Base-by-base conservation (phyloP, 2,888 invertebrate species). In the Amiota communis region DNA sequence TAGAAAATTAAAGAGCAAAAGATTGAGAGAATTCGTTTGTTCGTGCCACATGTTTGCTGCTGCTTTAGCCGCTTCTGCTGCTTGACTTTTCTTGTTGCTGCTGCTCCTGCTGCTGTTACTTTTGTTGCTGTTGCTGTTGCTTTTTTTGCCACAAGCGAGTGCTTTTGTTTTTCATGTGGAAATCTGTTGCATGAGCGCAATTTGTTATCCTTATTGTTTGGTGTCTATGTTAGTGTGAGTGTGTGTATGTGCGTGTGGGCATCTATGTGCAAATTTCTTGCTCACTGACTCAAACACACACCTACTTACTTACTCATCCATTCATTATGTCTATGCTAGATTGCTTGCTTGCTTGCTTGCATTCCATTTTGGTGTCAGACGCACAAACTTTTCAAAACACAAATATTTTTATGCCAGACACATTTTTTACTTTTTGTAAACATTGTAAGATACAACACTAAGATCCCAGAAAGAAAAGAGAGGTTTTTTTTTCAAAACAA, bases 111-210 rank as follows among this genome's bases (percentile, higher is more conserved):
- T 49, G 23, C n/a, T 59, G 59, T 20, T 57, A 10, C 20, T 11
- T 15, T 15, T 59, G 59, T 47, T 71, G 65, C 15, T 74, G 23
- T 56, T 71, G n/a, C 23, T 48, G 13, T n/a, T 72, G 47, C 23
- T 49, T 2, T 6, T 51, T 67, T 20, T 11, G 47, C 46, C n/a
- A 65, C 4, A 36, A 64, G 56, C 59, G 49, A 73, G 53, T 72
- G 23, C 71, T 72, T 73, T 20, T 74, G 72, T 73, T 79, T 76
- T 78, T 79, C 79, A 23, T 49, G 59, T 81, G 86, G 83, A 83
- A 83, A 83, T 83, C 83, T 83, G 83, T 83, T 83, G 83, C 83
- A 85, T 80, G 83, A 78, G 81, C 84, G 78, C 86, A 79, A 84
- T 83, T 83, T 86, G 81, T 85, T 85, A 81, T 85, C 84, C 86